Conservation (phyloP, 1,140 invertebrate species). For the Caenorhabditis inopinata region DNA sequence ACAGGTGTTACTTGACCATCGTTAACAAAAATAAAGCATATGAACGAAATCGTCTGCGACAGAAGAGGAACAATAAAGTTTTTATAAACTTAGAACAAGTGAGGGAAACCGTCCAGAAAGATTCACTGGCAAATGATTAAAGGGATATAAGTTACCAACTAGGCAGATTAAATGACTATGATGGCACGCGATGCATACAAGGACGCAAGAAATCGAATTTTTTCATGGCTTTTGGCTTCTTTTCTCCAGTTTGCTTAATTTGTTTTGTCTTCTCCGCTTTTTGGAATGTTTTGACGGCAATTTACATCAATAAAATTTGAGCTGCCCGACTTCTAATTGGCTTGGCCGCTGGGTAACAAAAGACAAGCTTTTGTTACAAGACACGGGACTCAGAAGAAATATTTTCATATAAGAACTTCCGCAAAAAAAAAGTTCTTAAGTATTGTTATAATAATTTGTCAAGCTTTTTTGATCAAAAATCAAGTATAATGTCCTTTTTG, state of each 20-base stretch:
- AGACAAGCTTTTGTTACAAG: too few species aligned
- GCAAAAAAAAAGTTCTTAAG: too few species aligned
- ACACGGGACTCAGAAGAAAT: too few species aligned
- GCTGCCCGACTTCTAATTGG: slow-evolving; percentile 5
- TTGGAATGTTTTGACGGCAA: slow-evolving; percentile 4
- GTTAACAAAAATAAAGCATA: not conserved
- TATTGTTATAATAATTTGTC: too few species aligned
- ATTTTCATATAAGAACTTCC: too few species aligned
- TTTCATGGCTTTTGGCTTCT: not conserved
- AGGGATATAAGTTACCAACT: slow-evolving; percentile 23
- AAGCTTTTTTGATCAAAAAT: too few species aligned
- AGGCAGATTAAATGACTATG: slow-evolving; percentile 17
- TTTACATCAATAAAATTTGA: slow-evolving; percentile 23
- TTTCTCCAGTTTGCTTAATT: not conserved
- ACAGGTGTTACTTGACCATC: slow-evolving; percentile 26
- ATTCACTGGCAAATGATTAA: slow-evolving; percentile 13
- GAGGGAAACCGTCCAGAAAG: not conserved
- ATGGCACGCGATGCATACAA: slow-evolving; percentile 7
- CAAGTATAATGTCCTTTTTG: not conserved
- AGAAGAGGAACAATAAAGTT: not conserved
- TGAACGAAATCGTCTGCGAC: not conserved
- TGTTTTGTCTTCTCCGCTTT: slow-evolving; percentile 10
- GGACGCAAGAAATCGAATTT: too few species aligned
- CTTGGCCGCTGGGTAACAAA: not conserved
- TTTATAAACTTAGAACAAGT: not conserved